Evolutionary conservation across 2,888 invertebrate species (phyloP), one percentile per base, ranked within the genome.

Genomic region (Gymnocheta viridis): DNA sequence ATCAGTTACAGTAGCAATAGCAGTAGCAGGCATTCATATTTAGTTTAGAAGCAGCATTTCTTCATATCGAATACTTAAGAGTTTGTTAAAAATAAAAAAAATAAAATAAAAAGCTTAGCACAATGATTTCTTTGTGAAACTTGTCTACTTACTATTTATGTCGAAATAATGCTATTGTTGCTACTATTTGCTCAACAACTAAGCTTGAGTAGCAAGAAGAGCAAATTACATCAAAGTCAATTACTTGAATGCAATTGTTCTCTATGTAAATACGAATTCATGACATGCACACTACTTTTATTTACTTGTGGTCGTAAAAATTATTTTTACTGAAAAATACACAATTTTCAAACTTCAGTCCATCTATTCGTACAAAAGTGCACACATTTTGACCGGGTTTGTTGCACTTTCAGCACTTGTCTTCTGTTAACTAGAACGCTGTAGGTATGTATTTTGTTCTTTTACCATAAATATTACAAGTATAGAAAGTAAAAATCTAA

Each of bases 191-290:
- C 27, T 51, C 58, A 19, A 44, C 9, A 69, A 74, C 12, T 60
- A 58, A 47, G 41, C 56, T 49, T 38, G 32, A 35, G 82, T 82
- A 86, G 86, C 86, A 87, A 86, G 86, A 86, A 88, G 87, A 88
- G 89, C 86, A 89, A 89, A 90, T 89, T 90, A 73, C 72, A 89
- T 89, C 89, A 87, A 88, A 89, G 89, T 88, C 88, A 89, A 89
- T 90, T 89, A 86, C 82, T 83, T 72, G 70, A 82, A 82, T 67
- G 49, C 60, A 56, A 51, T 81, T 72, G 47, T 49, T 62, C 69
- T 22, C 56, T 41, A n/a, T 56, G 0, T 22, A n/a, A 22, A 72
- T 38, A 35, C 7, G 17, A 22, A 64, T 24, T 5, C 41, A n/a
- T 3, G 14, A 44, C 44, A 17, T 14, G 14, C 14, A 12, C 38